These are phyloP conservation scores for Ceyx erithaca DNA, from an alignment of 2,797 vertebrate genomes.

Conservation along the genomic window DNA sequence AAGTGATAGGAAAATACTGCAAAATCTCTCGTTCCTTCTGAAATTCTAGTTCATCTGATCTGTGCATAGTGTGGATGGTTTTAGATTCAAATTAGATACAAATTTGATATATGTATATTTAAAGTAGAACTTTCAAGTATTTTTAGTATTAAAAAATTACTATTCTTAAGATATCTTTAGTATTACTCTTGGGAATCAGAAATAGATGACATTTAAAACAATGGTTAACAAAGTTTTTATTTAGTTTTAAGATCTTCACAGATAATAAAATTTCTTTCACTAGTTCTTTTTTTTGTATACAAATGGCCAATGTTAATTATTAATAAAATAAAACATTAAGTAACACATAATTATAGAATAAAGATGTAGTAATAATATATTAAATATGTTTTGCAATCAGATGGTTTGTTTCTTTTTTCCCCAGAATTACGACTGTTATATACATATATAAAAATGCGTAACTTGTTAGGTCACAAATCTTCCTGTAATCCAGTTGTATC, in stretches of 20 bases:
- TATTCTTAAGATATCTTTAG: not conserved
- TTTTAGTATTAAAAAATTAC: not conserved
- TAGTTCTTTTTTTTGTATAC: not conserved
- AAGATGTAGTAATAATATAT: not conserved
- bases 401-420: rapidly evolving
- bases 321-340: not conserved
- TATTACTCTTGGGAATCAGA: not conserved
- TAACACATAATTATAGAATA: not conserved
- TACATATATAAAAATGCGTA: not conserved
- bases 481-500: not conserved
- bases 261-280: not conserved
- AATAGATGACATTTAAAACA: not conserved
- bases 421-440: not conserved
- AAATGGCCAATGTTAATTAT: not conserved
- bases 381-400: not conserved
- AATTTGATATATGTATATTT: not conserved
- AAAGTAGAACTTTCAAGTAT: not conserved
- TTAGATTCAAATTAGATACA: not conserved
- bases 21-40: not conserved
- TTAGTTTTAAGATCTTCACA: not conserved
- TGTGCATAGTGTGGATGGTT: not conserved
- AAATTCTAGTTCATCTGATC: not conserved
- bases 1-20: not conserved
- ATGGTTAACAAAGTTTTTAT: not conserved
- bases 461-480: not conserved